phyloP scores from a whole-genome alignment of 2,113 vertebrate genomes.

The Hippocampus comes region DNA sequence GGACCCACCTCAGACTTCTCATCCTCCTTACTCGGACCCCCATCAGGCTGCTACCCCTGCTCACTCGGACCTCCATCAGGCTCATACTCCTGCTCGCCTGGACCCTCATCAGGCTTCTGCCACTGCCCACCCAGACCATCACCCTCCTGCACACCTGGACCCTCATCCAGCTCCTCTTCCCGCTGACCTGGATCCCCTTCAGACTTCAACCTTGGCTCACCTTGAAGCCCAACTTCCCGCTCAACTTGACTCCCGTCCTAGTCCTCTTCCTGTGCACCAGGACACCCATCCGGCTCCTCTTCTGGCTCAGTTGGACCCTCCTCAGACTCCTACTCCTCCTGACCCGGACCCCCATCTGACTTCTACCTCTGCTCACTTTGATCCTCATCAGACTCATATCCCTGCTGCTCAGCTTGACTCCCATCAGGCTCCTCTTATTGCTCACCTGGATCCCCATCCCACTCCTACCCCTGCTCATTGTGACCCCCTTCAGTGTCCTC shows the following conservation, averaged over 20 bases:
- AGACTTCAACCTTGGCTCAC: not conserved
- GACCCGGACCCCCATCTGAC: not conserved
- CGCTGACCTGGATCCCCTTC: not conserved
- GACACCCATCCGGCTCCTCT: no score
- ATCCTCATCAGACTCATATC: not conserved
- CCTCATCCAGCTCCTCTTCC: not conserved
- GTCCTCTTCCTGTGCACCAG: no score
- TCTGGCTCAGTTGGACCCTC: no score
- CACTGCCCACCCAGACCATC: not conserved
- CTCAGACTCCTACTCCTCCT: not conserved
- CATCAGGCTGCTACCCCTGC: no score
- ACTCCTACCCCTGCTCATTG: not conserved
- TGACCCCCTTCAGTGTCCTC: not conserved
- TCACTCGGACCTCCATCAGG: no score
- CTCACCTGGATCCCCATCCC: not conserved
- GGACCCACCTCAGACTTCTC: not conserved
- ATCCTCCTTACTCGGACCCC: not conserved
- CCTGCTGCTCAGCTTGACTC: not conserved
- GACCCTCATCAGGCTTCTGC: not conserved
- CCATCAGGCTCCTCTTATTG: not conserved
- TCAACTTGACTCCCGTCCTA: no score
- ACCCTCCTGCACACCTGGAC: not conserved
- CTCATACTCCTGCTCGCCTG: not conserved
- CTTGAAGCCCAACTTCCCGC: no score
- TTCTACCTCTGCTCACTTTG: not conserved